Percentiles rank a stretch among this genome's conserved stretches.
These are phyloP conservation scores for Neoascia interrupta DNA, from an alignment of 2,888 invertebrate genomes.

Conservation along the genomic window DNA sequence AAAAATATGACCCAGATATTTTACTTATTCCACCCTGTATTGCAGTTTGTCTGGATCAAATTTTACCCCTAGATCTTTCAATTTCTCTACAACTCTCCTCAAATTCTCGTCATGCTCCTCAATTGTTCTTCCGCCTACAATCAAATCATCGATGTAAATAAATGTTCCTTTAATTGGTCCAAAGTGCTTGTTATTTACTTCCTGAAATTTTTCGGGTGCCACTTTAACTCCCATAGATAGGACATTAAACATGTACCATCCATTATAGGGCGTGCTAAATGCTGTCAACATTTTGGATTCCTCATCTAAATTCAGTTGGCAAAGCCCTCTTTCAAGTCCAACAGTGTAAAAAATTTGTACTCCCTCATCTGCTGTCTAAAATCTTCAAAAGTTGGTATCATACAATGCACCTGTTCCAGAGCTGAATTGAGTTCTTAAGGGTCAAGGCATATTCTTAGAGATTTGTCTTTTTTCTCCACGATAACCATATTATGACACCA, in stretches of 20 bases:
- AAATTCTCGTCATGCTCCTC: no score
- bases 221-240: background rate
- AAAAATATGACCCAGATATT: constrained; percentile 70
- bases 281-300: constrained; percentile 52
- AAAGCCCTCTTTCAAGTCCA: constrained; percentile 6
- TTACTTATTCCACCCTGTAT: constrained; percentile 46
- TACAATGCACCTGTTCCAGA: no score
- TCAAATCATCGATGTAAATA: background rate
- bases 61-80: no score
- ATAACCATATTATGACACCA: background rate
- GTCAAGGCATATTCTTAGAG: no score
- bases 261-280: constrained; percentile 59
- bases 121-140: no score
- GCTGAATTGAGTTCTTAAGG: no score
- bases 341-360: background rate
- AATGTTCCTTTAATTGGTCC: constrained; percentile 19
- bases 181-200: constrained; percentile 28
- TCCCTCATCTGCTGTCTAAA: background rate
- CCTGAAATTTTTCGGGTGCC: constrained; percentile 26
- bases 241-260: constrained; percentile 43
- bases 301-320: constrained; percentile 10
- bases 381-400: no score
- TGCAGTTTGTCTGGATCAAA: constrained; percentile 25
- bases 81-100: no score
- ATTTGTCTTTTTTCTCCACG: no score